A percentile compares a stretch with the other conserved stretches of the same genome.
phyloP scores from a whole-genome alignment of 2,113 vertebrate genomes.

The Elaphurus davidianus region DNA sequence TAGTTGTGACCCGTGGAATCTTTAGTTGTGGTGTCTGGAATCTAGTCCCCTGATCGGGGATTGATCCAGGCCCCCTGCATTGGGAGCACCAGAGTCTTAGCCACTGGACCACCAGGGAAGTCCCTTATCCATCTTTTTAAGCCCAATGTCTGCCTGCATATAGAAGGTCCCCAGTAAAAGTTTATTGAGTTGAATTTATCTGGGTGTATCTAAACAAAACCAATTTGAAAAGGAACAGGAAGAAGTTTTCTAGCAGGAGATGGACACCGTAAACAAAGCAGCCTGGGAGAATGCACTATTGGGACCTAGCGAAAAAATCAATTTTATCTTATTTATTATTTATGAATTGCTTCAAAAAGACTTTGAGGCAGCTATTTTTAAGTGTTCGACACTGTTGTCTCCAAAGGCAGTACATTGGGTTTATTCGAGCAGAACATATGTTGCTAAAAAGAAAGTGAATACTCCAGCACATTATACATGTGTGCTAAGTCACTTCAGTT shows the following conservation, averaged over 20 bases:
- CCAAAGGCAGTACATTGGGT: conserved; percentile 11
- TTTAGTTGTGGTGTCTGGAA: not conserved
- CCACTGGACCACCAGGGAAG: not conserved
- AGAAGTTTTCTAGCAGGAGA: not conserved
- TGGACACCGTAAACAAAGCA: not conserved
- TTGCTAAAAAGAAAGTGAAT: conserved; percentile 34
- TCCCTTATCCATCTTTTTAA: not conserved
- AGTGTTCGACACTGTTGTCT: not conserved
- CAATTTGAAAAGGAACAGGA: conserved; percentile 21
- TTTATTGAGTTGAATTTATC: not conserved
- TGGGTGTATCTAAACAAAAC: not conserved
- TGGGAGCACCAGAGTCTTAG: not conserved
- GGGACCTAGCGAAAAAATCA: not conserved
- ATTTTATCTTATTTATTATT: conserved; percentile 16
- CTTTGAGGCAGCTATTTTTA: conserved; percentile 37
- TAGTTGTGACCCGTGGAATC: not conserved
- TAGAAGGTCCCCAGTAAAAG: not conserved
- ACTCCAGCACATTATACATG: not conserved
- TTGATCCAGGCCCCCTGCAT: not conserved
- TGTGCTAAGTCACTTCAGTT: not conserved
- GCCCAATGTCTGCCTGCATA: not conserved
- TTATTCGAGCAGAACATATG: conserved; percentile 15
- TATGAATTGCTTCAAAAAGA: conserved; percentile 4
- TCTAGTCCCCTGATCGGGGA: not conserved
- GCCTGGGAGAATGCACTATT: not conserved